Percentiles rank a stretch among this genome's conserved stretches.
These are phyloP conservation scores for Pangasianodon gigas DNA, from an alignment of 2,113 vertebrate genomes.

Conservation along the genomic window DNA sequence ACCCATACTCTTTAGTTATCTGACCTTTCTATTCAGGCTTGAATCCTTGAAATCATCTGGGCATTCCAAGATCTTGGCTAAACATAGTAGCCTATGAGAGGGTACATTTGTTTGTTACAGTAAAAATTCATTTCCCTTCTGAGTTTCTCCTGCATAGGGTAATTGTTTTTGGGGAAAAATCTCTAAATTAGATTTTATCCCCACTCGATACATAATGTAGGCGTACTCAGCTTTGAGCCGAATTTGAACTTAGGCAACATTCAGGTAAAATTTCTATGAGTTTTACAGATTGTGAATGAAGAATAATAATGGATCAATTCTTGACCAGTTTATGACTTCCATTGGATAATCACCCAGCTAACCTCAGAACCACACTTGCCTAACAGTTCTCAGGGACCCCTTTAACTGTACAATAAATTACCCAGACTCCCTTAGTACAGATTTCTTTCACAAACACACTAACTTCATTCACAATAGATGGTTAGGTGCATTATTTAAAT, in stretches of 20 bases:
- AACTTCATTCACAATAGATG: background rate
- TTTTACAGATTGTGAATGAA: background rate
- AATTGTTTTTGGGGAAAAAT: background rate
- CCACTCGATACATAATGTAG: background rate
- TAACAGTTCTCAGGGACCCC: background rate
- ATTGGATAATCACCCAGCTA: background rate
- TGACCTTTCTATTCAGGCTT: background rate
- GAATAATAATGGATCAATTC: background rate
- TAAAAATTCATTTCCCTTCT: background rate
- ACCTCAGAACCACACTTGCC: background rate
- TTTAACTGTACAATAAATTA: background rate
- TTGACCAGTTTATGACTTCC: background rate
- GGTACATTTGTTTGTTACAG: background rate
- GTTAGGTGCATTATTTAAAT: background rate
- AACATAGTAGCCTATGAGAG: background rate
- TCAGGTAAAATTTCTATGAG: background rate
- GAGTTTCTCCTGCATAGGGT: background rate
- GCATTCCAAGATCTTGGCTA: background rate
- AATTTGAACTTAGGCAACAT: background rate
- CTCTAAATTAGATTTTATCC: constrained; percentile 3
- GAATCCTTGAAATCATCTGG: background rate
- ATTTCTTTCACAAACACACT: background rate
- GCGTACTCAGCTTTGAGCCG: background rate
- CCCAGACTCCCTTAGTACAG: background rate
- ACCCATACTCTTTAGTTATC: background rate